Base-by-base conservation (phyloP, 2,797 vertebrate species). In the Xerus rutilus region DNA sequence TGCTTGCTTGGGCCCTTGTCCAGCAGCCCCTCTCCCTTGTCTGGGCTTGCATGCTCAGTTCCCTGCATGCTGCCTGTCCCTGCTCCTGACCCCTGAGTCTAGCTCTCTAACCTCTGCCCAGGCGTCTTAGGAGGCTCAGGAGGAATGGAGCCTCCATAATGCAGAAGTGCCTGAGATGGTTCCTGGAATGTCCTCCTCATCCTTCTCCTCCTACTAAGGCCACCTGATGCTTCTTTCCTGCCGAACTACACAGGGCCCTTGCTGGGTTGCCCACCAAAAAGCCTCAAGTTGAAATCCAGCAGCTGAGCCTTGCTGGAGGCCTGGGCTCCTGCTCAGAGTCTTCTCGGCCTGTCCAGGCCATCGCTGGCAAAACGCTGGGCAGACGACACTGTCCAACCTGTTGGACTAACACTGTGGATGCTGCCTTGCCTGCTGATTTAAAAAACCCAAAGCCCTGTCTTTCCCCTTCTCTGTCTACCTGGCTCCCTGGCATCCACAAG, bases 311-410 rank as follows among this genome's bases (percentile, higher is more conserved):
- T 14, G 23, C 59, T 32, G 17, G 74, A 84, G 43, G 67, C 78
- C 86, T 91, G 94, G 67, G 52, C 32, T 69, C 79, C 20, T 25
- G 25, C 52, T 81, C 57, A 43, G 77, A 70, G 52, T 83, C 62
- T 92, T 92, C 90, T 82, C 76, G 92, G 95, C 97, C 93, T 76
- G 86, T 77, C 74, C 91, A 96, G 97, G 92, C 86, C 59, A 5
- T 96, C 28, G 14, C 95, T 85, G 79, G 84, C 70, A 64, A 97
- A 98, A 97, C 45, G 86, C 98, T 96, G 96, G 96, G 93, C 98
- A 98, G 97, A 98, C 91, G 96, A 97, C 98, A 97, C 96, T 93
- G 97, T 98, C 97, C 96, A 97, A 95, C 79, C 0, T n/a, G 6
- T 64, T 93, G 96, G 96, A 97, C 98, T 39, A 4, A 97, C 98